A percentile compares a stretch with the other conserved stretches of the same genome.
phyloP scores from a whole-genome alignment of 2,888 invertebrate species.

The Drosophila neotestacea region DNA sequence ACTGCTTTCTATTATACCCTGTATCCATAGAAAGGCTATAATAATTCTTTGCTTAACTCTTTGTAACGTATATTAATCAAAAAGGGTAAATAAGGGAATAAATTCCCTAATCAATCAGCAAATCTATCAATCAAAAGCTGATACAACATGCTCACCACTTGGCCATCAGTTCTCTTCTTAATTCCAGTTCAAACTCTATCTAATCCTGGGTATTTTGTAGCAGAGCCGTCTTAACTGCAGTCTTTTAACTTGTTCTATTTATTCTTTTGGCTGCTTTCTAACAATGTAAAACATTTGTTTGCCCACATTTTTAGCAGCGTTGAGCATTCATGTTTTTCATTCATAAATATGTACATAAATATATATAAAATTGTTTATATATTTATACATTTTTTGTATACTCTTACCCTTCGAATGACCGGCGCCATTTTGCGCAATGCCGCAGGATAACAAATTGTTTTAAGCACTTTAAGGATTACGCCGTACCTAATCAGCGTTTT shows the following conservation, averaged over 20 bases:
- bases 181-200: too few relatives aligned
- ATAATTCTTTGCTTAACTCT: too few relatives aligned
- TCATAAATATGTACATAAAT: conserved; percentile 26
- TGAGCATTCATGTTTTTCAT: conserved; percentile 59
- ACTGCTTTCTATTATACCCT: conserved; percentile 11
- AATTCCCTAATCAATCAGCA: too few relatives aligned
- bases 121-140: too few relatives aligned
- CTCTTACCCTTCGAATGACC: conserved; percentile 43
- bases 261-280: conserved; percentile 42
- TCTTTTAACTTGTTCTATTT: background rate
- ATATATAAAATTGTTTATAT: conserved; percentile 1
- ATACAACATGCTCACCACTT: too few relatives aligned
- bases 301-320: conserved; percentile 59
- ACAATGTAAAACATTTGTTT: conserved; percentile 80
- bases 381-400: conserved; percentile 28
- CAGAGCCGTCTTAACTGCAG: background rate
- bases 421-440: conserved; percentile 43
- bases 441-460: conserved; percentile 53
- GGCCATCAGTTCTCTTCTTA: too few relatives aligned
- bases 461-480: conserved; percentile 10
- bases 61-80: background rate
- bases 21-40: background rate
- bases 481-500: background rate
- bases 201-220: background rate
- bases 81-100: too few relatives aligned